Evolutionary conservation across 2,888 invertebrate genomes (phyloP).

Genomic region (Pseudococcus jackbeardsleyi): DNA sequence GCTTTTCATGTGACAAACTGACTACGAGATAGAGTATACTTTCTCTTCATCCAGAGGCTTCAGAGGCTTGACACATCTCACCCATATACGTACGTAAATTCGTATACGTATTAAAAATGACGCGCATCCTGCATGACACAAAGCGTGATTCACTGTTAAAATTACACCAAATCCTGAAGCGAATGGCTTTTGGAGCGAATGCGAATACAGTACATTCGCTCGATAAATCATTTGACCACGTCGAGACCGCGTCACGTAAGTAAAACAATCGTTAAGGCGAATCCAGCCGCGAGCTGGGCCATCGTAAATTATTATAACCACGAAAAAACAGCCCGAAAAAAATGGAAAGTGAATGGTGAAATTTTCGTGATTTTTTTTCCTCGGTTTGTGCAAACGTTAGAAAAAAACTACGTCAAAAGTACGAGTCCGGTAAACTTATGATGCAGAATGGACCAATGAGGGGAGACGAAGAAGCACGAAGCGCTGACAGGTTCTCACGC

Average conservation of each 20-base stretch:
- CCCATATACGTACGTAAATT: neutral
- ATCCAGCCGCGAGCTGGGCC: neutral
- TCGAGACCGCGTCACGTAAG: neutral
- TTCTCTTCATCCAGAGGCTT: neutral
- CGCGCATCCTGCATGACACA: neutral
- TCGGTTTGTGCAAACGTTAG: neutral
- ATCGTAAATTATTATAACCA: neutral
- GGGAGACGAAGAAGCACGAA: neutral
- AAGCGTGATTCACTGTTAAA: neutral
- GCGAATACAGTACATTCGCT: neutral
- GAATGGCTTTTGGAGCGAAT: neutral
- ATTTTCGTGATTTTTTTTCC: slow-evolving; percentile 12
- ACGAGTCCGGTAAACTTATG: neutral
- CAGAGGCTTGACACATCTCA: neutral
- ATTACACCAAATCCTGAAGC: neutral
- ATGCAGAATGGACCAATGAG: neutral
- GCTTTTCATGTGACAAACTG: too few relatives aligned
- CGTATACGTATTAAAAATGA: neutral
- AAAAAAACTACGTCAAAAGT: neutral
- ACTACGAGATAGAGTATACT: neutral
- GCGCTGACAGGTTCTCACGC: slow-evolving; percentile 18
- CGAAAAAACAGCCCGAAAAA: slow-evolving; percentile 6
- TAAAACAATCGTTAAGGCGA: slow-evolving; percentile 9
- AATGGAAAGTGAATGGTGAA: neutral
- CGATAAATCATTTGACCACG: slow-evolving; percentile 17